phyloP scores from a whole-genome alignment of 2,113 vertebrate species.

The Caloenas nicobarica region DNA sequence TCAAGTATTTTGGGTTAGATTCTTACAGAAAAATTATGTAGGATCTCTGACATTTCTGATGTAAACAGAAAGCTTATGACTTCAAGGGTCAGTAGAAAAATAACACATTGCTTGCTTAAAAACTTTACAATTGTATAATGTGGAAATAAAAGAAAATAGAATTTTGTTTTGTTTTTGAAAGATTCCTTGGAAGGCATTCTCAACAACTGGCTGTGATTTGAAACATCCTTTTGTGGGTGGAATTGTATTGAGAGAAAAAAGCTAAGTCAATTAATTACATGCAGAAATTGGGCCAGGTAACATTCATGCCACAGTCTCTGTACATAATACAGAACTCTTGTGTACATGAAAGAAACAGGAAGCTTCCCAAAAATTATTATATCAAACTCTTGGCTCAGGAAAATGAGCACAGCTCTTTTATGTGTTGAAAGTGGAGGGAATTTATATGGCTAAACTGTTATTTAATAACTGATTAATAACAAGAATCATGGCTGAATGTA shows the following conservation, averaged over 20 bases:
- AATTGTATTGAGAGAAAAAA: not conserved
- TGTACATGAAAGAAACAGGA: not conserved
- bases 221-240: not conserved
- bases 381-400: not conserved
- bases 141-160: not conserved
- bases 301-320: not conserved
- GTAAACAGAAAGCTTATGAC: not conserved
- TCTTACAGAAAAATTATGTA: not conserved
- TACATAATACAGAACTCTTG: not conserved
- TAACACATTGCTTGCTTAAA: not conserved
- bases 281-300: not conserved
- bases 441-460: not conserved
- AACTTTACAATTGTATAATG: not conserved
- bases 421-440: not conserved
- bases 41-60: not conserved
- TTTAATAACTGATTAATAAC: not conserved
- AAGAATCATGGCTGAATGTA: not conserved
- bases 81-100: not conserved
- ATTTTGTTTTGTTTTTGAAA: not conserved
- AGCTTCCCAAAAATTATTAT: slow-evolving; percentile 15
- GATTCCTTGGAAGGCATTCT: not conserved
- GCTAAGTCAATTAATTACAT: not conserved
- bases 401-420: not conserved
- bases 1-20: not conserved
- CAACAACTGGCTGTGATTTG: not conserved